Conservation (phyloP, 2,888 invertebrate species). For the Acanthoscelides obtectus region DNA sequence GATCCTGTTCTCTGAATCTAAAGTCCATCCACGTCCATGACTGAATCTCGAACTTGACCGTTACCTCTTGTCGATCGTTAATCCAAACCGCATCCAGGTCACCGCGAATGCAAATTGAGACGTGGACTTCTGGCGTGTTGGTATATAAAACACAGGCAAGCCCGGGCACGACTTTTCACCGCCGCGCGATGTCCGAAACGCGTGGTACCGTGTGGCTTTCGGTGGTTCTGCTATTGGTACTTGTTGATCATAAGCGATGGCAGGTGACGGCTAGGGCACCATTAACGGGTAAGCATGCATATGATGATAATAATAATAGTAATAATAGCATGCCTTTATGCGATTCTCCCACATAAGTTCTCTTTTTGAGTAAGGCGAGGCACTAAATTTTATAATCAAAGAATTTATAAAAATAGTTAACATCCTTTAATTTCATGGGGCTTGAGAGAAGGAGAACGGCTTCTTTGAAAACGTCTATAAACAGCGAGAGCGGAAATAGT, state of each 20-base stretch:
- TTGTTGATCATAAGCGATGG: neutral
- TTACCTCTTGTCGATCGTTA: neutral
- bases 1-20: too few species aligned
- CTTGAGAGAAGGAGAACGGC: too few species aligned
- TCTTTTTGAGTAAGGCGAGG: too few species aligned
- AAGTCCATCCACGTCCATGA: neutral
- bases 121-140: neutral
- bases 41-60: neutral
- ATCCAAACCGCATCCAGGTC: neutral
- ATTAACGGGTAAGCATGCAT: neutral
- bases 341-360: too few species aligned
- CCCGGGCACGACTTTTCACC: neutral
- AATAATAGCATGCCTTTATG: too few species aligned
- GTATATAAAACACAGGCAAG: neutral
- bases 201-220: neutral
- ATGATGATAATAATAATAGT: too few species aligned
- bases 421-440: too few species aligned
- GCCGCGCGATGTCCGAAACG: neutral
- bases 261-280: neutral
- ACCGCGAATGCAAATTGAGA: neutral
- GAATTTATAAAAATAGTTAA: too few species aligned
- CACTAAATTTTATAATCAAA: too few species aligned
- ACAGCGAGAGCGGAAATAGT: too few species aligned
- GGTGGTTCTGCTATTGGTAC: neutral
- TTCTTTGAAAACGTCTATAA: too few species aligned